Conservation (phyloP, 1,140 invertebrate genomes). For the Idris sp. region DNA sequence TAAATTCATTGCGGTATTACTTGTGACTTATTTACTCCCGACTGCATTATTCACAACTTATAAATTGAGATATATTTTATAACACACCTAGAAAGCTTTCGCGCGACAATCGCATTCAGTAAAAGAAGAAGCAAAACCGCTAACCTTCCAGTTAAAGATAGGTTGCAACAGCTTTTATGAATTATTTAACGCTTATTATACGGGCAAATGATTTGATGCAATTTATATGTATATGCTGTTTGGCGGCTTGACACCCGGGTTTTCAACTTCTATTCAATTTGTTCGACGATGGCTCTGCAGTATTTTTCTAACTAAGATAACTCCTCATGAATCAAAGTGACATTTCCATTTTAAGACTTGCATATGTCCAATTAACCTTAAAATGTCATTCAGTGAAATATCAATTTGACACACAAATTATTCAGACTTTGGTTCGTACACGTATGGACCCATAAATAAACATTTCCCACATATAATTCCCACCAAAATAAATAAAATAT, state of each 20-base stretch:
- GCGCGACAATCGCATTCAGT: slow-evolving; percentile 12
- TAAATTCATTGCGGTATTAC: too few species aligned
- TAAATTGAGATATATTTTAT: slow-evolving; percentile 10
- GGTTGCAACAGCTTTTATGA: slow-evolving; percentile 16
- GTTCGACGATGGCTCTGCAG: slow-evolving; percentile 8
- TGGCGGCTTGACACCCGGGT: slow-evolving; percentile 12
- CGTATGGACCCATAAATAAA: too few species aligned
- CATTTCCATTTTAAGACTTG: not conserved
- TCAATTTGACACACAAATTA: too few species aligned
- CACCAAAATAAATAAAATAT: too few species aligned
- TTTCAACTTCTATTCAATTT: slow-evolving; percentile 15
- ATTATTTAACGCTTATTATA: slow-evolving; percentile 30
- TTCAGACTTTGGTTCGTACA: too few species aligned
- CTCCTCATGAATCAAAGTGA: slow-evolving; percentile 5
- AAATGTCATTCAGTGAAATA: too few species aligned
- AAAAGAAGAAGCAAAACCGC: slow-evolving; percentile 17
- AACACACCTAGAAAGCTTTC: slow-evolving; percentile 1
- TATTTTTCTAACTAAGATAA: slow-evolving; percentile 9
- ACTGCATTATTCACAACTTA: not conserved
- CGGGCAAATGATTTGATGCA: slow-evolving; percentile 26
- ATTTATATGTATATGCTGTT: slow-evolving; percentile 35
- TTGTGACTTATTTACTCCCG: too few species aligned
- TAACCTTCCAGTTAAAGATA: slow-evolving; percentile 12
- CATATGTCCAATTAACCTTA: slow-evolving; percentile 5
- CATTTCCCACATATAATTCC: too few species aligned